Evolutionary conservation across 2,888 invertebrate species (phyloP).

Genomic region (Drosophila nr. fundita): DNA sequence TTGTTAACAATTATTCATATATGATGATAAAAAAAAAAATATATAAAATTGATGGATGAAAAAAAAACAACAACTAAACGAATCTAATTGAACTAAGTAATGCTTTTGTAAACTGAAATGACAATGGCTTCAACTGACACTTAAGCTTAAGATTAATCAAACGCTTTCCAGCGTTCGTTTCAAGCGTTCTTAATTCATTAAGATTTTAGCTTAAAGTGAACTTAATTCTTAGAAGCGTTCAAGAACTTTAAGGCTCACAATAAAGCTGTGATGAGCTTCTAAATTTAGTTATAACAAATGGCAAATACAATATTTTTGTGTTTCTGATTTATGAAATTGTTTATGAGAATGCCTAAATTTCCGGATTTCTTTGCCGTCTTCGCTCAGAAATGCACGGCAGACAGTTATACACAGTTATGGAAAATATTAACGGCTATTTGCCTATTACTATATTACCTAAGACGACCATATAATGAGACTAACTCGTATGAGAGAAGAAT

Average conservation of each 20-base stretch:
- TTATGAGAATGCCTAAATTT: slow-evolving; percentile 90
- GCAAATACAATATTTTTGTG: slow-evolving; percentile 23
- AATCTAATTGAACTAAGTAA: slow-evolving; percentile 46
- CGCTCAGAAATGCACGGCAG: slow-evolving; percentile 84
- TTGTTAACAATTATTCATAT: slow-evolving; percentile 26
- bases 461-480: slow-evolving; percentile 86
- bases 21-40: slow-evolving; percentile 4
- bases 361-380: slow-evolving; percentile 93
- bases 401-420: slow-evolving; percentile 90
- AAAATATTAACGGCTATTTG: slow-evolving; percentile 92
- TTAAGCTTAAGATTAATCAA: slow-evolving; percentile 22
- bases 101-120: slow-evolving; percentile 28
- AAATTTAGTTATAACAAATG: not conserved
- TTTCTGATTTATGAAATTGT: slow-evolving; percentile 2
- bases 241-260: not conserved
- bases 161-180: not conserved
- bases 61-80: slow-evolving; percentile 4
- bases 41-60: not conserved
- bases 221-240: not conserved
- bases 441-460: slow-evolving; percentile 92
- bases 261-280: not conserved
- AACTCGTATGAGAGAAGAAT: slow-evolving; percentile 77
- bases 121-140: slow-evolving; percentile 29
- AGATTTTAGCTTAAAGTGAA: not conserved
- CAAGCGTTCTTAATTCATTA: not conserved